Conservation (phyloP, 2,797 vertebrate genomes). For the Acrossocheilus fasciatus region DNA sequence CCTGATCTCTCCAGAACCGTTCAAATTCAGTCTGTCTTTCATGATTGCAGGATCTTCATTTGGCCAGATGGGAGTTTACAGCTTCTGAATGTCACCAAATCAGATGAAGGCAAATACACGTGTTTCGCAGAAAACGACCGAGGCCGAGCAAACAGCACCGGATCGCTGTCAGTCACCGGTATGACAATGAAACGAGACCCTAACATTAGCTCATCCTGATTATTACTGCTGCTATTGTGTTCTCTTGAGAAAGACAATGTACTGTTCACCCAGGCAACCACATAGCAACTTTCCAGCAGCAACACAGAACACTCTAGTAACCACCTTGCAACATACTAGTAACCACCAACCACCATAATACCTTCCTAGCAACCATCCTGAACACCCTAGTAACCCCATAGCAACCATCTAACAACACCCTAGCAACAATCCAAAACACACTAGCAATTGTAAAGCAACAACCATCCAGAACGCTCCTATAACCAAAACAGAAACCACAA, state of each 20-base stretch:
- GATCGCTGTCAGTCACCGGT: constrained; percentile 89
- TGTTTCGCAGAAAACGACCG: constrained; percentile 94
- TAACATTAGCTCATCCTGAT: too few relatives aligned
- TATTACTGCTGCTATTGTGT: neutral
- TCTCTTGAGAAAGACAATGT: neutral
- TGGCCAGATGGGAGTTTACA: constrained; percentile 96
- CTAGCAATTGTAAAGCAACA: too few relatives aligned
- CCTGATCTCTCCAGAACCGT: neutral
- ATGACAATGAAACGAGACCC: constrained; percentile 47
- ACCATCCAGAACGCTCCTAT: too few relatives aligned
- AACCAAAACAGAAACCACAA: too few relatives aligned
- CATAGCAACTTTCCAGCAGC: neutral
- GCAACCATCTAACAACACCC: neutral
- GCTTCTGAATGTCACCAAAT: constrained; percentile 88
- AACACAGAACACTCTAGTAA: neutral
- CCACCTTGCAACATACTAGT: too few relatives aligned
- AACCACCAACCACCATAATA: too few relatives aligned
- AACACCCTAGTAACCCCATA: too few relatives aligned
- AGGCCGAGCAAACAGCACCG: constrained; percentile 94
- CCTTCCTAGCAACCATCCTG: too few relatives aligned
- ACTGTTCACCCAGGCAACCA: neutral
- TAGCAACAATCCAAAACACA: neutral
- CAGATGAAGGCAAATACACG: constrained; percentile 91
- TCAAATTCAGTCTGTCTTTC: neutral
- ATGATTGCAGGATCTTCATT: constrained; percentile 82